Conservation (phyloP, 2,113 vertebrate genomes). For the Strix aluco region DNA sequence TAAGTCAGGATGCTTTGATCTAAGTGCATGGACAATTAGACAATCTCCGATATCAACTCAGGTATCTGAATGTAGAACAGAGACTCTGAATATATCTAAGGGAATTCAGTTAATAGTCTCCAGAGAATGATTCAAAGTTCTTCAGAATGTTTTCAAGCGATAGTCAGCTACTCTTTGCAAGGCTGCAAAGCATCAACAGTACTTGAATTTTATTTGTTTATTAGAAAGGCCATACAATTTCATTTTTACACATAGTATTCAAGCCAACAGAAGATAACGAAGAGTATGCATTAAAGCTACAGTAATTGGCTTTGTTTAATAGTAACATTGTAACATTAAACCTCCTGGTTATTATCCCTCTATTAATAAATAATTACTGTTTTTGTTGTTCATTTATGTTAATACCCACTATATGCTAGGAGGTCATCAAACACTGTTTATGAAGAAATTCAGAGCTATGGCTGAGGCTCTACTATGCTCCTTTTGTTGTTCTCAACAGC, state of each 20-base stretch:
- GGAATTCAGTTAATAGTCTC: not conserved
- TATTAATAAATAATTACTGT: not conserved
- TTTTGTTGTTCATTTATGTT: not conserved
- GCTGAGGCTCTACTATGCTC: not conserved
- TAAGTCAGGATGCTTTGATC: not conserved
- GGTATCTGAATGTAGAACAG: not conserved
- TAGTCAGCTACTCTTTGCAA: not conserved
- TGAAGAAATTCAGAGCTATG: not conserved
- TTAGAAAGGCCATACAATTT: not conserved
- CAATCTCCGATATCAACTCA: not conserved
- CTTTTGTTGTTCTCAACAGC: not conserved
- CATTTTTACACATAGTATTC: not conserved
- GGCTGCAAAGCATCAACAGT: not conserved
- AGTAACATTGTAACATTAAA: not conserved
- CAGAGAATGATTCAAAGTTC: not conserved
- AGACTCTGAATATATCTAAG: not conserved
- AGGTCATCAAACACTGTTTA: not conserved
- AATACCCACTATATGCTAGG: not conserved
- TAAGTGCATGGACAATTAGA: not conserved
- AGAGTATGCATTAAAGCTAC: not conserved
- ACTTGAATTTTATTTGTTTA: not conserved
- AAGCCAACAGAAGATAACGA: not conserved
- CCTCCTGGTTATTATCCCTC: not conserved
- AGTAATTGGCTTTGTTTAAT: conserved; percentile 3
- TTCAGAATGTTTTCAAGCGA: not conserved